These are phyloP conservation scores for Volucella inanis DNA, from an alignment of 2,888 invertebrate genomes.

Conservation along the genomic window DNA sequence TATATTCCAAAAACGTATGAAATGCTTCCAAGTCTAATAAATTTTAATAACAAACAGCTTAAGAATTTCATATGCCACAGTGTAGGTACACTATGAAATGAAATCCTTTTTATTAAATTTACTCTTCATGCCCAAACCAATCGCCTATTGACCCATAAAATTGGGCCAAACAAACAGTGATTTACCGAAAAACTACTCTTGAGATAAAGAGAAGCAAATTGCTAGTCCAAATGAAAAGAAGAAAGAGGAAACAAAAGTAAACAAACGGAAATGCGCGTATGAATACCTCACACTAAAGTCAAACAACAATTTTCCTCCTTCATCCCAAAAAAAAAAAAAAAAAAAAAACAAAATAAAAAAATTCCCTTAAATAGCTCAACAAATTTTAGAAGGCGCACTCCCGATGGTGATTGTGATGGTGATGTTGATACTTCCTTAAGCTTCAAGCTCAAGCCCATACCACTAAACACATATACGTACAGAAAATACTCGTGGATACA, in stretches of 20 bases:
- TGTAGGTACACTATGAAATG: too few relatives aligned
- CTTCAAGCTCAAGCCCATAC: constrained; percentile 15
- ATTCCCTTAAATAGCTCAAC: constrained; percentile 56
- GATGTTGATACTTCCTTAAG: not conserved
- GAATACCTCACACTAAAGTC: constrained; percentile 29
- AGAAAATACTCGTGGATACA: constrained; percentile 20
- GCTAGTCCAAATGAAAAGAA: not conserved
- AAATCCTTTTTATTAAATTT: too few relatives aligned
- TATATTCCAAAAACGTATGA: too few relatives aligned
- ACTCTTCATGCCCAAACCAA: constrained; percentile 10
- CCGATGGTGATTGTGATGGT: too few relatives aligned
- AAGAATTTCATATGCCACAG: too few relatives aligned
- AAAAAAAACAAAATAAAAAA: too few relatives aligned
- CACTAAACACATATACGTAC: constrained; percentile 11
- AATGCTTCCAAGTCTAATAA: too few relatives aligned
- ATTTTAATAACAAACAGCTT: too few relatives aligned
- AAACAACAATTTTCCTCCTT: constrained; percentile 35
- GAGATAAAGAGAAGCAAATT: constrained; percentile 3
- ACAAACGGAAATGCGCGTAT: not conserved
- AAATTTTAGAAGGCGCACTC: constrained; percentile 19
- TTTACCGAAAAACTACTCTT: constrained; percentile 31
- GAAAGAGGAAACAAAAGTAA: not conserved
- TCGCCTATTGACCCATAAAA: constrained; percentile 8
- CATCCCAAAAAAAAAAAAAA: constrained; percentile 8
- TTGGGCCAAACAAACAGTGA: constrained; percentile 41